phyloP scores from a whole-genome alignment of 2,888 invertebrate genomes.

The Anaspis maculata region DNA sequence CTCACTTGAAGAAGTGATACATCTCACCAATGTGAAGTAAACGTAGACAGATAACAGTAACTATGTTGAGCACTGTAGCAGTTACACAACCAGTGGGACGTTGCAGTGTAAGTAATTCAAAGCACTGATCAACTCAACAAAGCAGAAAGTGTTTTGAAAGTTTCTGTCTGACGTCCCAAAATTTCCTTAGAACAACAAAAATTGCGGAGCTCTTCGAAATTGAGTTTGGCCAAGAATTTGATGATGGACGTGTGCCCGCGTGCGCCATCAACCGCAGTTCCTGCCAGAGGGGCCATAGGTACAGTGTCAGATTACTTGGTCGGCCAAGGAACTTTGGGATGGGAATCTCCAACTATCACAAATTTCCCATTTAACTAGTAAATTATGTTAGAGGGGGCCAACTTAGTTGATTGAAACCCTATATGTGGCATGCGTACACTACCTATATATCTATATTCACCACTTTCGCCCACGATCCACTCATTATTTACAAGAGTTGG shows the following conservation, averaged over 20 bases:
- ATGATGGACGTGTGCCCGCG: neutral
- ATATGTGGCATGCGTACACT: slow-evolving; percentile 12
- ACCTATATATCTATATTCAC: no score
- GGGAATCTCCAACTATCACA: slow-evolving; percentile 23
- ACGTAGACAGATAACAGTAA: no score
- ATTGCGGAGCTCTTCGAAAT: neutral
- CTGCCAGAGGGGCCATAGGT: slow-evolving; percentile 14
- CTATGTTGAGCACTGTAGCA: no score
- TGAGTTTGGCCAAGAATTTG: neutral
- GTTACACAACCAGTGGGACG: no score
- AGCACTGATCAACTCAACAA: no score
- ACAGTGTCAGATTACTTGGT: slow-evolving; percentile 27
- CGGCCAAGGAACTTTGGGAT: slow-evolving; percentile 19
- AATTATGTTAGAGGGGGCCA: slow-evolving; percentile 42
- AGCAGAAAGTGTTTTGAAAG: no score
- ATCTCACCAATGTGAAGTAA: no score
- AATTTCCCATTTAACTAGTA: slow-evolving; percentile 29
- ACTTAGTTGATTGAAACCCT: slow-evolving; percentile 15
- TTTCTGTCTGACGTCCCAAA: no score
- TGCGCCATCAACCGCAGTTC: slow-evolving; percentile 12
- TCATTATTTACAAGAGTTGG: slow-evolving; percentile 7
- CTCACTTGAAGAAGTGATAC: no score
- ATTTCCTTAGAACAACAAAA: no score
- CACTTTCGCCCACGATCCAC: slow-evolving; percentile 6
- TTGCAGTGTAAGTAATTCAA: no score